Evolutionary conservation across 2,113 vertebrate species (phyloP).

Genomic region (Rhodinocichla rosea): DNA sequence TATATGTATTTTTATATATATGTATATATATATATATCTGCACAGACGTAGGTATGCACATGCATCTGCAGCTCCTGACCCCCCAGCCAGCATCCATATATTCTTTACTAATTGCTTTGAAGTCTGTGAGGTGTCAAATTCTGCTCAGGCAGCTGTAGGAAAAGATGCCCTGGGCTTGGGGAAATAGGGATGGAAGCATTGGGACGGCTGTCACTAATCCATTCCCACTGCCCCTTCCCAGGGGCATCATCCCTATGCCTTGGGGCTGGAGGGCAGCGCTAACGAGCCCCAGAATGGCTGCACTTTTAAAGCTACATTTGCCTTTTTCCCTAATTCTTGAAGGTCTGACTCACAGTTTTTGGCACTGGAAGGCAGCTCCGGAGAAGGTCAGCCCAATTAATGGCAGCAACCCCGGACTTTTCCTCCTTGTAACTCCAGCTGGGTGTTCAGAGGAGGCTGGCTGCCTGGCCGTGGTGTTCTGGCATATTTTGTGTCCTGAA

Average conservation of each 20-base stretch:
- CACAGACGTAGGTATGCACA: neutral
- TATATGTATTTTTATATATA: neutral
- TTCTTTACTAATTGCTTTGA: neutral
- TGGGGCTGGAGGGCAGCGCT: neutral
- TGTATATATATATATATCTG: neutral
- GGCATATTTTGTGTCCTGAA: neutral
- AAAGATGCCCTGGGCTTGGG: neutral
- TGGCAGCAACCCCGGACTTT: neutral
- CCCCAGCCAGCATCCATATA: neutral
- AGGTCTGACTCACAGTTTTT: conserved; percentile 43
- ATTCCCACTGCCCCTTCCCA: neutral
- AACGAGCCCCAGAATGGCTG: neutral
- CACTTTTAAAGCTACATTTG: neutral
- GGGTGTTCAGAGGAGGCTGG: neutral
- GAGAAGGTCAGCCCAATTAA: conserved; percentile 22
- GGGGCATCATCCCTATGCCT: neutral
- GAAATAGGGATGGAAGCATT: neutral
- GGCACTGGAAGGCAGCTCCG: neutral
- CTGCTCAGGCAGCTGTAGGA: neutral
- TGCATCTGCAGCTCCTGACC: neutral
- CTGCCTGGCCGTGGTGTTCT: neutral
- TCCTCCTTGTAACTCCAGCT: neutral
- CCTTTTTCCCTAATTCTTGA: neutral
- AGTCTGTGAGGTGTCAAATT: neutral
- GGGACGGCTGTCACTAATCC: neutral